phyloP scores from a whole-genome alignment of 2,113 vertebrate species.

The Hydrochoerus hydrochaeris region DNA sequence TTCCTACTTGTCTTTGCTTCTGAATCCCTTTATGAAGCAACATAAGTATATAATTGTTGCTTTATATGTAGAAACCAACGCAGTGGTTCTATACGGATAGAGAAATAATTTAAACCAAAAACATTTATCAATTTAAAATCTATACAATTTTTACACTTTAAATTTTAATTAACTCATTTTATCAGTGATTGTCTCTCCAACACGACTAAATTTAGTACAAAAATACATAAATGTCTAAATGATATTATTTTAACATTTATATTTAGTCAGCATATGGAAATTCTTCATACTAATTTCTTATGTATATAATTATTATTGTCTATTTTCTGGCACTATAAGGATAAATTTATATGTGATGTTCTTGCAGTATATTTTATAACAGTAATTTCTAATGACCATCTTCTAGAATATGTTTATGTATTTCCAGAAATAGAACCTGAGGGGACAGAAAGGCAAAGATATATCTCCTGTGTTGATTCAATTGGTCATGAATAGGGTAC shows the following conservation, averaged over 20 bases:
- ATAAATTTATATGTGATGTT: not conserved
- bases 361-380: not conserved
- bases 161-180: not conserved
- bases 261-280: not conserved
- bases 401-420: not conserved
- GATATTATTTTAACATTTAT: not conserved
- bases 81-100: not conserved
- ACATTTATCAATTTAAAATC: conserved; percentile 6
- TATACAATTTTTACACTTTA: conserved; percentile 25
- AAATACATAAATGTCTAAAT: not conserved
- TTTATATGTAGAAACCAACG: not conserved
- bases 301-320: not conserved
- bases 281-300: not conserved
- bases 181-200: not conserved
- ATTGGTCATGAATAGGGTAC: not conserved
- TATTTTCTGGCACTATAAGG: not conserved
- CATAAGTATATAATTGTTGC: not conserved
- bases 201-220: not conserved
- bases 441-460: not conserved
- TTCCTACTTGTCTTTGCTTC: conserved; percentile 36
- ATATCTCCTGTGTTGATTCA: accelerated
- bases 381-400: not conserved
- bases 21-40: conserved; percentile 18
- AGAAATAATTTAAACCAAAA: conserved; percentile 21
- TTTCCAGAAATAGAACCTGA: not conserved